Percentiles rank a stretch among this genome's conserved stretches.
These are phyloP conservation scores for Heteromyza rotundicornis DNA, from an alignment of 2,888 invertebrate genomes.

Conservation along the genomic window DNA sequence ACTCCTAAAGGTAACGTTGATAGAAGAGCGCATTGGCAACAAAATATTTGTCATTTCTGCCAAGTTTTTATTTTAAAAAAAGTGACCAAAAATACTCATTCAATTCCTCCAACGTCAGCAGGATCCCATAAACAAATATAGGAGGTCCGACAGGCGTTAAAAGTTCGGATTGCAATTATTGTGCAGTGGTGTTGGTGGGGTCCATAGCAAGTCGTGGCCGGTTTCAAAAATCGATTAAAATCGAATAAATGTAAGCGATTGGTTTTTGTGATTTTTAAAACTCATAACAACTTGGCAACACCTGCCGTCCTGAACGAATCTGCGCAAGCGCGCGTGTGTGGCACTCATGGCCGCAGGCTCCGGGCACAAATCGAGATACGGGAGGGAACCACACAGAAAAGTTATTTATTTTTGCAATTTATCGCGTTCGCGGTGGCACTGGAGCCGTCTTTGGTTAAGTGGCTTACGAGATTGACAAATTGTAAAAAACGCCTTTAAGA, in stretches of 20 bases:
- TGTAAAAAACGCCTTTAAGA: constrained; percentile 44
- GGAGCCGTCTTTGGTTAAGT: not conserved
- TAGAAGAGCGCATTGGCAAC: too few species aligned
- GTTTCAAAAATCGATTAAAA: constrained; percentile 59
- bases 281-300: constrained; percentile 59
- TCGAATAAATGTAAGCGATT: constrained; percentile 55
- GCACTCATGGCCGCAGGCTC: constrained; percentile 38
- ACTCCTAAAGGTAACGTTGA: too few species aligned
- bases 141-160: constrained; percentile 55
- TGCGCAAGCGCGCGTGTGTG: constrained; percentile 44
- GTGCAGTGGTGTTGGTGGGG: not conserved
- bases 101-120: too few species aligned
- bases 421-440: constrained; percentile 22
- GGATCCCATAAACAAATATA: constrained; percentile 43
- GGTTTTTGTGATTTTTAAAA: constrained; percentile 54
- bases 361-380: constrained; percentile 22
- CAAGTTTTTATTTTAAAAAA: too few species aligned
- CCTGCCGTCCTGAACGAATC: constrained; percentile 38
- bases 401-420: constrained; percentile 41
- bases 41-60: too few species aligned
- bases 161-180: constrained; percentile 36
- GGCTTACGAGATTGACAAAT: constrained; percentile 51
- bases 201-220: not conserved
- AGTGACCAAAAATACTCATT: too few species aligned
- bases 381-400: constrained; percentile 20